Evolutionary conservation across 2,797 vertebrate genomes (phyloP), one percentile per base, ranked within the genome.

Genomic region (Austrolebias charrua): DNA sequence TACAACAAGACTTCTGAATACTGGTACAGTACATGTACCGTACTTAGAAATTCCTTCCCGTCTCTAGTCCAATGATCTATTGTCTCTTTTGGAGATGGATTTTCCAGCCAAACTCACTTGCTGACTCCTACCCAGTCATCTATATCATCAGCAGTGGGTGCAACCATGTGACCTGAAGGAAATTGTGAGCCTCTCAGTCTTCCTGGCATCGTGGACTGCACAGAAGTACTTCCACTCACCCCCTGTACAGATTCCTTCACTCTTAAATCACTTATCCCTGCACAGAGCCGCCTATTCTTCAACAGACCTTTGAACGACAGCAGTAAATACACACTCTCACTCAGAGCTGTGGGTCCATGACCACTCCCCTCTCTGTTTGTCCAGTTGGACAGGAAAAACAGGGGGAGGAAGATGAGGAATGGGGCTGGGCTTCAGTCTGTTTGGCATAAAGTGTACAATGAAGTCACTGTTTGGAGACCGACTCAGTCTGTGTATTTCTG

Each of bases 391-490:
- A 81, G 84, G 83, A 88, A 87, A 76, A 75, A 49, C 40, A 28
- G 65, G 66, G 72, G 73, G 76, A 62, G 60, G 66, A 38, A 11
- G 35, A 38, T 33, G 31, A 33, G 31, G 31, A 33, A 33, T 1
- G 58, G 80, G 72, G 59, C 3, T 8, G 72, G 63, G 74, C 65
- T 71, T 76, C 87, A 88, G 86, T 90, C 88, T 91, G 88, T 89
- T 93, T 89, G 83, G 88, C 86, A 89, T 38, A 82, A 89, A 85
- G 48, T 54, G 66, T 73, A 91, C 90, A 92, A 90, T 92, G 86
- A 86, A 90, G 89, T 85, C 86, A 89, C 76, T 91, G 91, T 92
- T 86, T 67, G 66, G 67, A 55, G 76, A 78, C 82, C 85, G 86
- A 60, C 69, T 73, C 63, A 76, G 75, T 42, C 82, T 73, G 67